phyloP scores from a whole-genome alignment of 2,113 vertebrate genomes.

The Megaceryle maxima region DNA sequence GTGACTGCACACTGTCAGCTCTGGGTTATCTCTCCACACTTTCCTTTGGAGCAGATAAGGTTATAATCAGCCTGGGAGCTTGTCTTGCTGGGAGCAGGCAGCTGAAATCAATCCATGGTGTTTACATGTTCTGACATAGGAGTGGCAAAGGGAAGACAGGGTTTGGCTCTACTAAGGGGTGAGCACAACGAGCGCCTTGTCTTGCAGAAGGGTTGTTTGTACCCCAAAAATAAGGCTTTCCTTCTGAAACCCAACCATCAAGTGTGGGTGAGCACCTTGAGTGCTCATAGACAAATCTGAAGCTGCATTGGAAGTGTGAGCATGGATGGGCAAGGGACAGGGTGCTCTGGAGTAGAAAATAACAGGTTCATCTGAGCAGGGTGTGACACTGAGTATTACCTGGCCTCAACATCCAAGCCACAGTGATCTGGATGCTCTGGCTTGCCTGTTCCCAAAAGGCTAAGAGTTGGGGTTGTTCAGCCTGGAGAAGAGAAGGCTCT shows the following conservation, averaged over 20 bases:
- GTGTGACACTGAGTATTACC: neutral
- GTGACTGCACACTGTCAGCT: neutral
- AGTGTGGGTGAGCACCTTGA: neutral
- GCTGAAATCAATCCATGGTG: conserved; percentile 21
- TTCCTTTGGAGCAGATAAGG: conserved; percentile 10
- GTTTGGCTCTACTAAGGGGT: neutral
- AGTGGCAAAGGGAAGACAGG: neutral
- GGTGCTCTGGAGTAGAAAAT: neutral
- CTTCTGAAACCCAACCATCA: accelerated
- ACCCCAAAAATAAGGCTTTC: neutral
- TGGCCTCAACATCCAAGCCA: neutral
- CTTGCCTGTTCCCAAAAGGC: neutral
- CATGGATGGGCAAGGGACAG: neutral
- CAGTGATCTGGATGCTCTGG: neutral
- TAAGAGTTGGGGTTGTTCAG: neutral
- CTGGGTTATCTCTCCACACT: conserved; percentile 16
- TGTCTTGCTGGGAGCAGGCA: neutral
- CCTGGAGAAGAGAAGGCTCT: neutral
- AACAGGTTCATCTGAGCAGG: neutral
- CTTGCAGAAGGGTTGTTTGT: neutral
- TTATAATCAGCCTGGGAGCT: conserved; percentile 41
- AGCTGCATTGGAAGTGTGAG: neutral
- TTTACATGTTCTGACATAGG: neutral
- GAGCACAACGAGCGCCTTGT: neutral
- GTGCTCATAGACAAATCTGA: neutral